Evolutionary conservation across 2,888 invertebrate species (phyloP).

Genomic region (Psylliodes chrysocephalus): DNA sequence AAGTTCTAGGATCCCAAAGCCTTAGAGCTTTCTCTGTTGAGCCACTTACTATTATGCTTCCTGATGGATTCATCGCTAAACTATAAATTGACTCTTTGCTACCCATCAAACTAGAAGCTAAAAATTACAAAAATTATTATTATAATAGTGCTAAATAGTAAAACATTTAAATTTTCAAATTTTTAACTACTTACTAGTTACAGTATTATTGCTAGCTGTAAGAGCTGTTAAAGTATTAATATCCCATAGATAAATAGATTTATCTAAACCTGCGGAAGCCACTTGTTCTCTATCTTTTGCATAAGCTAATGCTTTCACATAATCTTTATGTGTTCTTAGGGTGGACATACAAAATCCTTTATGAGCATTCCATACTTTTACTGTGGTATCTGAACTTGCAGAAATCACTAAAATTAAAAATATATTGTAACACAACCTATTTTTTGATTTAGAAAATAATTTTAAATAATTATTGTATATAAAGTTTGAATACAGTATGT

Average conservation of each 20-base stretch:
- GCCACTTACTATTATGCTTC: slow-evolving; percentile 95
- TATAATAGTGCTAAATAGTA: neutral
- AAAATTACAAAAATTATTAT: slow-evolving; percentile 24
- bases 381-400: slow-evolving; percentile 98
- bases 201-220: slow-evolving; percentile 98
- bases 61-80: slow-evolving; percentile 96
- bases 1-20: slow-evolving; percentile 97
- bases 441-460: no score
- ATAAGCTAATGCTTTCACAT: slow-evolving; percentile 97
- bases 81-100: slow-evolving; percentile 99
- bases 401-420: slow-evolving; percentile 93
- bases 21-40: slow-evolving; percentile 94
- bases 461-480: no score
- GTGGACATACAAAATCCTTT: slow-evolving; percentile 99
- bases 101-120: slow-evolving; percentile 93
- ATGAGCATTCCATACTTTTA: slow-evolving; percentile 99
- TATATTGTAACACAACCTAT: no score
- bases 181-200: slow-evolving; percentile 79
- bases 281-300: slow-evolving; percentile 96
- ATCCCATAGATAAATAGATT: slow-evolving; percentile 98
- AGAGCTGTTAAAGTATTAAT: slow-evolving; percentile 96
- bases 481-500: no score
- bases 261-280: slow-evolving; percentile 96
- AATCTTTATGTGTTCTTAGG: slow-evolving; percentile 96
- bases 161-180: neutral